A percentile compares a stretch with the other conserved stretches of the same genome.
These are phyloP conservation scores for Phacellophora camtschatica DNA, from an alignment of 30 jellyfish, hydroid and myxozoan genomes.

Conservation along the genomic window DNA sequence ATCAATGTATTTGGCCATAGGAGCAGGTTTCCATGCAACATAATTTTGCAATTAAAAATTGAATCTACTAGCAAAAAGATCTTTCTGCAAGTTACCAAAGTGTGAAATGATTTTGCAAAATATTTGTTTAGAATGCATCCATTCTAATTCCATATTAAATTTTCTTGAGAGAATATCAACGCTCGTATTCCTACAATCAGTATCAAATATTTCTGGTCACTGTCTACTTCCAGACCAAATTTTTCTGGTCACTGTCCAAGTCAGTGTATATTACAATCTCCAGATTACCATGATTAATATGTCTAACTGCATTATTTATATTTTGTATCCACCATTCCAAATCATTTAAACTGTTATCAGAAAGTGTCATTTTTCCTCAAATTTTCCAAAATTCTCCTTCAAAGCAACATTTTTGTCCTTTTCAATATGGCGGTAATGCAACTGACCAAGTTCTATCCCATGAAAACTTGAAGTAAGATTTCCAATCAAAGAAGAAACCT, in stretches of 20 bases:
- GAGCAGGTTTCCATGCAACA: slow-evolving; percentile 45
- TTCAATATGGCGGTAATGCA: slow-evolving; percentile 30
- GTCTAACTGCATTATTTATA: background rate
- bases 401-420: slow-evolving; percentile 8
- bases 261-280: background rate
- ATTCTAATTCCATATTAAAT: slow-evolving; percentile 9
- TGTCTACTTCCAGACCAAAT: slow-evolving; percentile 21
- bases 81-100: background rate
- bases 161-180: slow-evolving; percentile 23
- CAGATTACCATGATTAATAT: background rate
- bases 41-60: slow-evolving; percentile 17
- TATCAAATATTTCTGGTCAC: background rate
- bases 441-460: slow-evolving; percentile 19
- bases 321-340: slow-evolving; percentile 29
- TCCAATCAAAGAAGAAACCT: background rate
- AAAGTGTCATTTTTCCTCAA: slow-evolving; percentile 16
- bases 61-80: slow-evolving; percentile 23
- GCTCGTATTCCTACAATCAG: background rate
- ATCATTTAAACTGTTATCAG: slow-evolving; percentile 24
- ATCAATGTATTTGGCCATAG: slow-evolving; percentile 31
- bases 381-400: slow-evolving; percentile 24
- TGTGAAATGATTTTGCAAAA: background rate
- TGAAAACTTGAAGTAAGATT: slow-evolving; percentile 8
- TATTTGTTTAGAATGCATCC: background rate
- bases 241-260: background rate